A percentile compares a stretch with the other conserved stretches of the same genome.
phyloP scores from a whole-genome alignment of 2,113 vertebrate species.

The Sphyrna mokarran region DNA sequence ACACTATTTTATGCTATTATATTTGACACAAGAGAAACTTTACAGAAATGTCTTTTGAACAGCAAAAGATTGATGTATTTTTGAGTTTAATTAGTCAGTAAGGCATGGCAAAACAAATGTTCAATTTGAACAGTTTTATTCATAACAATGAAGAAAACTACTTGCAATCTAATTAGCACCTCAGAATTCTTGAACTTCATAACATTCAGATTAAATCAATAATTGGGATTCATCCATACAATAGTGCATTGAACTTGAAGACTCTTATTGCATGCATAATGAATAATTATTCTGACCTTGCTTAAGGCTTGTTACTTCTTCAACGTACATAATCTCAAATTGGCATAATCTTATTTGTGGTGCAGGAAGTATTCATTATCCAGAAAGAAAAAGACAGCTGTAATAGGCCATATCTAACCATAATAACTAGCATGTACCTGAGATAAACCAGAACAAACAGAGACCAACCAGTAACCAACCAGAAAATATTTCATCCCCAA shows the following conservation, averaged over 20 bases:
- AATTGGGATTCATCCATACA: background rate
- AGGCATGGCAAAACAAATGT: background rate
- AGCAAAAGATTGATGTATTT: background rate
- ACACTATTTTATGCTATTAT: background rate
- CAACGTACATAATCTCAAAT: too few species aligned
- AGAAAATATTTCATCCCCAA: too few species aligned
- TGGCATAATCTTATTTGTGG: background rate
- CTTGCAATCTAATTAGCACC: background rate
- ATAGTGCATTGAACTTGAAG: background rate
- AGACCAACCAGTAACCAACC: too few species aligned
- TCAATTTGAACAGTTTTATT: background rate
- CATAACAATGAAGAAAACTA: background rate
- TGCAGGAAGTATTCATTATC: background rate
- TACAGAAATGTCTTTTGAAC: background rate
- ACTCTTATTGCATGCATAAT: background rate
- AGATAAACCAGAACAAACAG: too few species aligned
- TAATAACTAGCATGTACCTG: too few species aligned
- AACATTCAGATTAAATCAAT: background rate
- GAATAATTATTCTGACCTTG: background rate
- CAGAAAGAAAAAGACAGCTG: too few species aligned
- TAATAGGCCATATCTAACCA: too few species aligned
- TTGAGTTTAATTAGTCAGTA: background rate
- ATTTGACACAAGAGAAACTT: background rate
- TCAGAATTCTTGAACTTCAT: background rate
- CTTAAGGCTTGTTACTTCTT: background rate